Base-by-base conservation (phyloP, 37 sponge, comb jelly and placozoan genomes). In the Mnemiopsis leidyi region DNA sequence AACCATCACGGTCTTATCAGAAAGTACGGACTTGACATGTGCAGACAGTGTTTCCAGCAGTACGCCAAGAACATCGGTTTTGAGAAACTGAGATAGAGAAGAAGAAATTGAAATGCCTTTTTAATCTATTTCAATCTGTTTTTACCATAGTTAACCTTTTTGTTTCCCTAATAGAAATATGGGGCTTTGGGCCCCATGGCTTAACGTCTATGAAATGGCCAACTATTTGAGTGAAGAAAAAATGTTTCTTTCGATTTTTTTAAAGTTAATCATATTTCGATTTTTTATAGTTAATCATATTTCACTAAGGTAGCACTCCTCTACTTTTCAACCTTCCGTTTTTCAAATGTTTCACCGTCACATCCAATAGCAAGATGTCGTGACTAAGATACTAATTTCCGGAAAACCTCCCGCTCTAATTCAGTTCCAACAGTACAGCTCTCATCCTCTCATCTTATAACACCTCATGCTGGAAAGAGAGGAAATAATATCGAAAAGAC, bases 1-100 rank as follows among this genome's bases (percentile, higher is more conserved):
- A 98, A 96, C 92, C 92, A 82, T 24, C 98, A 98, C 67, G 98
- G 98, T 0, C 82, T 98, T 38, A 98, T 98, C 39, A 95, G 98
- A 38, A 98, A 98, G 69, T 98, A 98, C 76, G 95, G 97, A 0
- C 94, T 98, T 38, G 95, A 96, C 82, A 92, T 95, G 31, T 96
- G 97, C 68, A 79, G 98, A 36, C 95, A 95, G 93, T 98, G 98
- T 83, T 98, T 98, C 93, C 94, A 95, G 37, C 97, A 98, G 67
- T 75, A 95, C 76, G 93, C 98, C 0, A 76, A 75, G 0, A 38
- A 94, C 48, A 96, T 98, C 92, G 98, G 98, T 0, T 98, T 98
- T 76, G 76, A 83, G 92, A 98, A 98, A 94, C 94, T 96, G 35
- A 76, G 94, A 73, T 85, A 85, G 30, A 40, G 61, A 48, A 18